Evolutionary conservation across 64 coral and sea anemone genomes (phyloP).

Genomic region (Porites australiensis): DNA sequence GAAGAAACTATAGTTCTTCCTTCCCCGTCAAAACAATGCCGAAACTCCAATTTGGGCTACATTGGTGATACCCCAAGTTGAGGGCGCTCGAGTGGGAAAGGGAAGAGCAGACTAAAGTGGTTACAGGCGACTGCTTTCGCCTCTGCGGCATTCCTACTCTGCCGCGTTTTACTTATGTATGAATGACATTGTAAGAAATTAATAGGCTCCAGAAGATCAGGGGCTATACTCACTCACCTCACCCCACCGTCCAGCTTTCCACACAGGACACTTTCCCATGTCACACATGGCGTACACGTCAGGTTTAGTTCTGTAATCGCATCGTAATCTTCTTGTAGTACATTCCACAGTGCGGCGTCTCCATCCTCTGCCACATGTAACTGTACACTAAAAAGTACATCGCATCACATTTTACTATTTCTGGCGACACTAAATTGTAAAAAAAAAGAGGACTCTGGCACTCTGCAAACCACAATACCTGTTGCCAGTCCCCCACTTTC

Average conservation of each 20-base stretch:
- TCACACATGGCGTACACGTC: conserved; percentile 33
- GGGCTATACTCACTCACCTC: neutral
- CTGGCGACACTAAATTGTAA: neutral
- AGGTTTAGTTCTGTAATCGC: conserved; percentile 18
- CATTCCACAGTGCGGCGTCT: conserved; percentile 27
- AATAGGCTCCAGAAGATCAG: no score
- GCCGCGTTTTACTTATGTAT: no score
- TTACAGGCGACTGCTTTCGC: no score
- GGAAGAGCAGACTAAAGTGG: no score
- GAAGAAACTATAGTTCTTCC: no score
- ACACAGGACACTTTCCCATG: conserved; percentile 47
- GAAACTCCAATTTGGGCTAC: no score
- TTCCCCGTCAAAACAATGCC: no score
- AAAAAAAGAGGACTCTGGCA: neutral
- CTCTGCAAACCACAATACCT: neutral
- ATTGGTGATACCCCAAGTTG: no score
- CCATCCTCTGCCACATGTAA: conserved; percentile 48
- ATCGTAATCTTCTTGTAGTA: neutral
- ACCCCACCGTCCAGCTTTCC: conserved; percentile 50
- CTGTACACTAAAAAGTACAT: conserved; percentile 54
- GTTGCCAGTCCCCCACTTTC: conserved; percentile 54
- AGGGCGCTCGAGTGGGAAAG: no score
- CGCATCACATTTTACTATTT: neutral
- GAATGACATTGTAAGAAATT: no score
- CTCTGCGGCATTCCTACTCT: no score